Evolutionary conservation across 2,888 invertebrate genomes (phyloP).

Genomic region (Heliconius cydno): DNA sequence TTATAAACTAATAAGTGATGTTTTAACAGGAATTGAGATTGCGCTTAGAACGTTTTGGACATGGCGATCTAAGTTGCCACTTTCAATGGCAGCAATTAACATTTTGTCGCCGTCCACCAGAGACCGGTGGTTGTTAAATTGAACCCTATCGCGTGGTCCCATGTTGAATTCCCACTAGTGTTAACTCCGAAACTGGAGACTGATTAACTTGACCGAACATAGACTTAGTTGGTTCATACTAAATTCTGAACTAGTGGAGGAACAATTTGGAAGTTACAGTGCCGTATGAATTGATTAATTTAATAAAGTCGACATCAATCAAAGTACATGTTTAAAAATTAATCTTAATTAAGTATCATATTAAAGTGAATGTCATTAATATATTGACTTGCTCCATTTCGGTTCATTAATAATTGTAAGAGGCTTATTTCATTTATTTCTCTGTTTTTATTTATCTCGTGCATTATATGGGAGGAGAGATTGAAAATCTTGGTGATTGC

Average conservation of each 20-base stretch:
- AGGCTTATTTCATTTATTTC: not conserved
- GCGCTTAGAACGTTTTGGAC: conserved; percentile 40
- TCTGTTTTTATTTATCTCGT: too few relatives aligned
- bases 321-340: conserved; percentile 9
- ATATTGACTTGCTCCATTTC: not conserved
- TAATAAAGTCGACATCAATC: conserved; percentile 26
- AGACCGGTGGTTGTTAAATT: conserved; percentile 52
- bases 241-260: conserved; percentile 44
- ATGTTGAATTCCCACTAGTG: conserved; percentile 52
- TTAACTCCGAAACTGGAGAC: conserved; percentile 51
- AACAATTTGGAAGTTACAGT: conserved; percentile 39
- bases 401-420: not conserved
- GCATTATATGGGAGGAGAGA: too few relatives aligned
- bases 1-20: conserved; percentile 22
- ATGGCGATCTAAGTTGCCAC: conserved; percentile 49
- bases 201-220: conserved; percentile 50
- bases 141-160: conserved; percentile 51
- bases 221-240: conserved; percentile 47
- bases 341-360: conserved; percentile 9
- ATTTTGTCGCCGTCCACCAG: conserved; percentile 52
- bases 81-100: conserved; percentile 56
- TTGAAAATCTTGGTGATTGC: too few relatives aligned
- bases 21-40: conserved; percentile 28
- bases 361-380: not conserved
- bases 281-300: conserved; percentile 39